Evolutionary conservation across 2,113 vertebrate species (phyloP).

Genomic region (Oreochromis aureus): DNA sequence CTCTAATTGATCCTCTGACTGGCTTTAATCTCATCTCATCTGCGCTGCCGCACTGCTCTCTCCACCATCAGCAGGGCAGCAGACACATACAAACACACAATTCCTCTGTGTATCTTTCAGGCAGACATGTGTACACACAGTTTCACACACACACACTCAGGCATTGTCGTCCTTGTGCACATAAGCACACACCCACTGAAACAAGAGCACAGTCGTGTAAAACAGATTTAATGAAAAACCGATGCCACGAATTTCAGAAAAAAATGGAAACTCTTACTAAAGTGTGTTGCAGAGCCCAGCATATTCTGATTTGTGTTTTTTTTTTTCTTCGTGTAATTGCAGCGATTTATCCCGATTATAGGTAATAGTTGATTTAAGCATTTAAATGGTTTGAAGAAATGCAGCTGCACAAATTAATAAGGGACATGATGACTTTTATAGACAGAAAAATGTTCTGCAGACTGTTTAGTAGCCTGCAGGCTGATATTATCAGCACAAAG

Average conservation of each 20-base stretch:
- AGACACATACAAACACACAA: conserved; percentile 5
- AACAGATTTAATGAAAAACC: neutral
- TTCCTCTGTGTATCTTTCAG: neutral
- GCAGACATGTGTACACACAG: neutral
- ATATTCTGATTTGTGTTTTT: neutral
- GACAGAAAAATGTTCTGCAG: neutral
- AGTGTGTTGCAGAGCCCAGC: neutral
- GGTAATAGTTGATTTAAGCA: neutral
- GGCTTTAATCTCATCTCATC: conserved; percentile 80
- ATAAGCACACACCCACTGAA: neutral
- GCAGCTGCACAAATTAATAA: neutral
- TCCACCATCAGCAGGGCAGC: conserved; percentile 55
- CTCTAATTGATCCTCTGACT: conserved; percentile 80
- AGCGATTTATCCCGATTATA: neutral
- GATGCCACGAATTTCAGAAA: neutral
- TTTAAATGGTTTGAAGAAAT: neutral
- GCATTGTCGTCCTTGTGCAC: neutral
- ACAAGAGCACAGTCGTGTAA: neutral
- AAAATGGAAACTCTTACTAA: neutral
- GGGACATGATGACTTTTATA: neutral
- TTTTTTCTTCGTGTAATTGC: neutral
- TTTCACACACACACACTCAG: neutral
- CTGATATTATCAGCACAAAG: neutral
- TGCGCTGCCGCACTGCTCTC: conserved; percentile 65
- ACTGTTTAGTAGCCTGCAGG: neutral